A percentile compares a stretch with the other conserved stretches of the same genome.
Conservation (phyloP, 30 jellyfish, hydroid and myxozoan genomes). For the Aurelia aurita region DNA sequence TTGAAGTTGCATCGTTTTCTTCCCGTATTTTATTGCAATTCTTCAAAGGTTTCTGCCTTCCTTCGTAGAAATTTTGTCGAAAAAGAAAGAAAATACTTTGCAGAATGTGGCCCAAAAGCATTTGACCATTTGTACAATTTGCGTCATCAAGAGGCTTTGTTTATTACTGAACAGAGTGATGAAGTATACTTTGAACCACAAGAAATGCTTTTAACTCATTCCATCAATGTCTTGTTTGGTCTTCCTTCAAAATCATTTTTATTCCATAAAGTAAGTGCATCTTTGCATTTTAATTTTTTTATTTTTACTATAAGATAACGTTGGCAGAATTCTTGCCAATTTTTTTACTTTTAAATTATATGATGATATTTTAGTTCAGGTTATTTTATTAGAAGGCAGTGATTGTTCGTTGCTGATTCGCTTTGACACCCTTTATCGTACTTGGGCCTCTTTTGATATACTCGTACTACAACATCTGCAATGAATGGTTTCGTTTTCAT, state of each 20-base stretch:
- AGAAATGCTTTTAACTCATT: slow-evolving; percentile 62
- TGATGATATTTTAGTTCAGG: too few relatives aligned
- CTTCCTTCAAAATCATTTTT: slow-evolving; percentile 68
- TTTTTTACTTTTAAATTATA: too few relatives aligned
- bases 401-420: too few relatives aligned
- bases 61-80: slow-evolving; percentile 19
- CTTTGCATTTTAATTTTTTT: not conserved
- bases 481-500: slow-evolving; percentile 4
- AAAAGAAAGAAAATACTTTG: slow-evolving; percentile 16
- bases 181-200: slow-evolving; percentile 8
- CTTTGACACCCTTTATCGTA: too few relatives aligned
- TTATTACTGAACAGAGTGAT: slow-evolving; percentile 27
- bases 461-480: too few relatives aligned
- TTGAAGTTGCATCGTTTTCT: too few relatives aligned
- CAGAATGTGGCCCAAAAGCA: slow-evolving; percentile 81
- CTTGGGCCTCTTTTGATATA: too few relatives aligned
- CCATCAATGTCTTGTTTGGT: slow-evolving; percentile 80
- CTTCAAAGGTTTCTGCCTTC: not conserved
- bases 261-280: slow-evolving; percentile 28
- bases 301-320: too few relatives aligned
- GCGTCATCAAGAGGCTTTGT: slow-evolving; percentile 46
- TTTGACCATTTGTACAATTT: slow-evolving; percentile 81
- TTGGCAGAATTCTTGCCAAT: too few relatives aligned
- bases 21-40: too few relatives aligned
- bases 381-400: too few relatives aligned